Evolutionary conservation across 2,888 invertebrate species (phyloP).

Genomic region (Penaeus monodon): DNA sequence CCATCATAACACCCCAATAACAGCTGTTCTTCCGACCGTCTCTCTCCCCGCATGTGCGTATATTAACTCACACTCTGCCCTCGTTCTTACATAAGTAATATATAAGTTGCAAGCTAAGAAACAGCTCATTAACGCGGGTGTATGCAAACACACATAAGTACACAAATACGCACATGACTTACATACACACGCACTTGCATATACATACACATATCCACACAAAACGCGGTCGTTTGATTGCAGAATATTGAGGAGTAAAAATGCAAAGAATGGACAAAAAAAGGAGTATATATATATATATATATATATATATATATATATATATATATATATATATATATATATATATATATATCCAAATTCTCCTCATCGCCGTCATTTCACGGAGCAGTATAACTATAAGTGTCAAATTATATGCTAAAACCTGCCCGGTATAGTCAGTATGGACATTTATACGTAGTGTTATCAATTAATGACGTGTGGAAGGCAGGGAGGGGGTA

Average conservation of each 20-base stretch:
- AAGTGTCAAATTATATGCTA: no score
- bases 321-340: constrained; percentile 17
- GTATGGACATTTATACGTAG: no score
- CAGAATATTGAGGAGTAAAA: background rate
- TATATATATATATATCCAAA: background rate
- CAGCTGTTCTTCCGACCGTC: no score
- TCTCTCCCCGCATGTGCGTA: background rate
- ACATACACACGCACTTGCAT: background rate
- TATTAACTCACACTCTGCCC: background rate
- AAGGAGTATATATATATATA: background rate
- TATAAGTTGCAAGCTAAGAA: no score
- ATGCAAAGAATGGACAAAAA: background rate
- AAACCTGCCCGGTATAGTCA: no score
- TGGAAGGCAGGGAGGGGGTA: no score
- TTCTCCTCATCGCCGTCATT: background rate
- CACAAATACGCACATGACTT: background rate
- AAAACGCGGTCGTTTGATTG: background rate
- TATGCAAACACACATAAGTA: no score
- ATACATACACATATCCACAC: background rate
- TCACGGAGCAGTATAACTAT: no score
- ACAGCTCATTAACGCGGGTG: no score
- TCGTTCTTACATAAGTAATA: no score
- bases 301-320: background rate
- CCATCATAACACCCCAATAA: no score
- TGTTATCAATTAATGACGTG: no score